phyloP scores from a whole-genome alignment of 23 tunicate species.

The Ciona savignyi region DNA sequence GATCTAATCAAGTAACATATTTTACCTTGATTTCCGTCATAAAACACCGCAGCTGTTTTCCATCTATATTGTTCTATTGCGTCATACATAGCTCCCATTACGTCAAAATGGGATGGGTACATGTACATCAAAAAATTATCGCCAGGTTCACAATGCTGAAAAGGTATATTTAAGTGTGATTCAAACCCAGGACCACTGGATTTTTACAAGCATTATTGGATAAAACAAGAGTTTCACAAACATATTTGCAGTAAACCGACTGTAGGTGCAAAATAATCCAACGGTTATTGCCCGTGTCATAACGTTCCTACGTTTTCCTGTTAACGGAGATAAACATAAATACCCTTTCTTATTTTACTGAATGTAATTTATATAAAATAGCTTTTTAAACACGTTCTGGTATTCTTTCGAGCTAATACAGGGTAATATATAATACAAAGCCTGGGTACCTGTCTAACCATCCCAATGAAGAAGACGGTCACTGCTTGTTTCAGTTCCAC shows the following conservation, averaged over 20 bases:
- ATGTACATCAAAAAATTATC: slow-evolving; percentile 52
- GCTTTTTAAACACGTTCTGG: background rate
- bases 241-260: too few species aligned
- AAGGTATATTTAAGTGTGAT: background rate
- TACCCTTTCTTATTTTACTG: too few species aligned
- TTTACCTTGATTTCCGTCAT: slow-evolving; percentile 42
- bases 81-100: slow-evolving; percentile 59
- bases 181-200: too few species aligned
- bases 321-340: too few species aligned
- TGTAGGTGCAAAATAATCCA: too few species aligned
- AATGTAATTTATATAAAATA: too few species aligned
- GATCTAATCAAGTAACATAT: background rate
- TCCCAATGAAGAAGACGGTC: slow-evolving; percentile 50
- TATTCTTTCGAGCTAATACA: background rate
- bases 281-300: too few species aligned
- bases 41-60: slow-evolving; percentile 65
- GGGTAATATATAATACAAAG: too few species aligned
- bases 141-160: slow-evolving; percentile 52
- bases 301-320: too few species aligned
- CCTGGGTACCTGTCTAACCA: slow-evolving; percentile 33
- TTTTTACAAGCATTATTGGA: too few species aligned
- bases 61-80: slow-evolving; percentile 39
- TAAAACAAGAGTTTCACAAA: too few species aligned
- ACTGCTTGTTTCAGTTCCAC: slow-evolving; percentile 52
- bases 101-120: slow-evolving; percentile 58